Conservation (phyloP, 2,797 vertebrate species). For the Rhadinocentrus ornatus region DNA sequence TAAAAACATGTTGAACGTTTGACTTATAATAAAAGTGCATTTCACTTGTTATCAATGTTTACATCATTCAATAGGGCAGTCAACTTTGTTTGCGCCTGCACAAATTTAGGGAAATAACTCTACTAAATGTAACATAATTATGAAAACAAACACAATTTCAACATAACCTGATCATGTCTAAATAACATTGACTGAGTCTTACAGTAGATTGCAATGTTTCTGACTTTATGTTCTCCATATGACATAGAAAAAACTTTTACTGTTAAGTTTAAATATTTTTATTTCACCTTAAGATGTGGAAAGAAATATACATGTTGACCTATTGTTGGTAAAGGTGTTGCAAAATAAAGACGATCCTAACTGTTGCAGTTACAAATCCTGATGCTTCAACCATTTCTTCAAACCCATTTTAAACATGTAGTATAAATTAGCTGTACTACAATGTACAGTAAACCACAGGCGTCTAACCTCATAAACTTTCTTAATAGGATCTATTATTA, state of each 20-base stretch:
- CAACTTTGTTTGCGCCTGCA: not conserved
- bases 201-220: too few relatives aligned
- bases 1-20: not conserved
- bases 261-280: not conserved
- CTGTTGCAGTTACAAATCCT: not conserved
- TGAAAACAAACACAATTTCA: not conserved
- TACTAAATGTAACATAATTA: not conserved
- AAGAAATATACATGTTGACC: not conserved
- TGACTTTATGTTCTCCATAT: too few relatives aligned
- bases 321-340: not conserved
- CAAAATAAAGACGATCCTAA: not conserved
- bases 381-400: not conserved
- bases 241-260: not conserved
- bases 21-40: not conserved
- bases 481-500: conserved; percentile 82
- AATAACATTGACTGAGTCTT: not conserved
- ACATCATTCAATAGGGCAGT: not conserved
- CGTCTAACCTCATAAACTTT: conserved; percentile 49
- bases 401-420: conserved; percentile 2
- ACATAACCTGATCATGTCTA: not conserved
- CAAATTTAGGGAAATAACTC: not conserved
- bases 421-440: not conserved
- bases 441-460: conserved; percentile 20
- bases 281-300: not conserved
- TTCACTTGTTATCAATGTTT: not conserved